Conservation (phyloP, 2,797 vertebrate species). For the Nasua narica region DNA sequence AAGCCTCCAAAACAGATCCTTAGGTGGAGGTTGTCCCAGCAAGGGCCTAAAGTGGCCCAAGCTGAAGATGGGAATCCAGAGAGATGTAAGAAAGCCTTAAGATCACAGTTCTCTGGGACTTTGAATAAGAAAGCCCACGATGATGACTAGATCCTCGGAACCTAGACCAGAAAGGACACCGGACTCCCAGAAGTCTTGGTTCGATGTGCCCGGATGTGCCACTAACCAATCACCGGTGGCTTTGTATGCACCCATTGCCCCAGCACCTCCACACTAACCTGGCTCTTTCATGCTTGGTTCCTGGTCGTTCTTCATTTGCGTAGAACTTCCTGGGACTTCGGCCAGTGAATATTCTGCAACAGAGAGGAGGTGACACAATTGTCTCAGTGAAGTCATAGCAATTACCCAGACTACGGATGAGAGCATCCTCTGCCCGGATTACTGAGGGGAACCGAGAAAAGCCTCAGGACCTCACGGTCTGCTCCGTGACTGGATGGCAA, state of each 20-base stretch:
- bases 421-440: accelerated
- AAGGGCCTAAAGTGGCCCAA: neutral
- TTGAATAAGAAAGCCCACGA: neutral
- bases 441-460: neutral
- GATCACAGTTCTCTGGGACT: neutral
- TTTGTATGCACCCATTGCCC: neutral
- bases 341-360: neutral
- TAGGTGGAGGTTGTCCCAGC: neutral
- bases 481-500: accelerated
- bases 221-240: neutral
- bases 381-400: neutral
- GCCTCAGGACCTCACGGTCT: neutral
- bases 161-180: neutral
- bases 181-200: neutral
- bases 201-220: neutral
- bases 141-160: neutral
- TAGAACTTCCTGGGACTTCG: neutral
- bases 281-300: neutral
- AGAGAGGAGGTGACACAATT: neutral
- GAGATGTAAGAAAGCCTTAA: neutral
- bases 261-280: neutral
- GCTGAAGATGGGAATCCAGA: neutral
- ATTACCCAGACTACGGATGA: neutral
- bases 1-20: neutral
- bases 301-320: neutral